phyloP scores from a whole-genome alignment of 2,888 invertebrate genomes.

The Prenolepis imparis region DNA sequence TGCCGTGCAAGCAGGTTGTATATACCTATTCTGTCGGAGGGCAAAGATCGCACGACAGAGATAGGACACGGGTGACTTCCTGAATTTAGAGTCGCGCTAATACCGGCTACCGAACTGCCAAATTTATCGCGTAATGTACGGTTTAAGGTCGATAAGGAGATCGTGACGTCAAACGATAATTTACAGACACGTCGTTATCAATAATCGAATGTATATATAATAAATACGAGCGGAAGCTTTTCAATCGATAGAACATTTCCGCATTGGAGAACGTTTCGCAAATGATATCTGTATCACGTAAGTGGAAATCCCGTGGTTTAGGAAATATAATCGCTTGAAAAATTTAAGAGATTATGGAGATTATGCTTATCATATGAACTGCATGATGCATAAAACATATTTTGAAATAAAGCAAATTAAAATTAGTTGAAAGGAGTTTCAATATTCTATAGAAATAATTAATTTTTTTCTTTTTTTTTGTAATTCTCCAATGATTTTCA shows the following conservation, averaged over 20 bases:
- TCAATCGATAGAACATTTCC: background rate
- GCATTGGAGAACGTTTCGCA: background rate
- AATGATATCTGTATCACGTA: background rate
- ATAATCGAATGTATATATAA: background rate
- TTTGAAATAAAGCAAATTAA: background rate
- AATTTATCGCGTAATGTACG: slow-evolving; percentile 18
- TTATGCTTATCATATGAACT: slow-evolving; percentile 7
- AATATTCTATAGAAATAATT: background rate
- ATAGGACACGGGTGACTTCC: slow-evolving; percentile 13
- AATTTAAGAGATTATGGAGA: background rate
- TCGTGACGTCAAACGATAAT: slow-evolving; percentile 1
- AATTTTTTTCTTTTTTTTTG: background rate
- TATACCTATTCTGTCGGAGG: background rate
- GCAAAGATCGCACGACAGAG: slow-evolving; percentile 11
- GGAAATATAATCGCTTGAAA: background rate
- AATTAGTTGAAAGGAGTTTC: background rate
- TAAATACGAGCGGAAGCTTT: background rate
- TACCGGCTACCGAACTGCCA: background rate
- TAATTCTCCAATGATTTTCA: background rate
- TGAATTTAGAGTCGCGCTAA: slow-evolving; percentile 7
- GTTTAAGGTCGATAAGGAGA: background rate
- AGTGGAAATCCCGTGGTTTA: background rate
- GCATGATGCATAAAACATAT: background rate
- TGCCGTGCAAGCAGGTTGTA: background rate
- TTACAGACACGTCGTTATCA: background rate